phyloP scores from a whole-genome alignment of 2,888 invertebrate species.

The Thereva nobilitata region DNA sequence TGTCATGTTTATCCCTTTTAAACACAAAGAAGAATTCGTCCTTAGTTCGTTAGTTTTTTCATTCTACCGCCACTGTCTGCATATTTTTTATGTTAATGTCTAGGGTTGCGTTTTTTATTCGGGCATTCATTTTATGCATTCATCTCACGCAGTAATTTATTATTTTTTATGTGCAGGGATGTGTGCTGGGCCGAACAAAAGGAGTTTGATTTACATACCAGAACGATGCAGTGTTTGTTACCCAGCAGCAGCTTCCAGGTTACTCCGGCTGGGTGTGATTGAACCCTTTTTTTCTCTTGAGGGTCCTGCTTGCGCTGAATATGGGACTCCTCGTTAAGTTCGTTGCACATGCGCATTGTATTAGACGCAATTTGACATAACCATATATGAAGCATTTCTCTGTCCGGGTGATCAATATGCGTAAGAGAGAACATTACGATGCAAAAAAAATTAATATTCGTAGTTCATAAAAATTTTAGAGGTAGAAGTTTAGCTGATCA shows the following conservation, averaged over 20 bases:
- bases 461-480: conserved; percentile 44
- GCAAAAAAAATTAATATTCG: conserved; percentile 43
- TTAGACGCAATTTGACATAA: background rate
- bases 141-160: conserved; percentile 57
- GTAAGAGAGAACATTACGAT: conserved; percentile 40
- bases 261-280: conserved; percentile 37
- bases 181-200: conserved; percentile 48
- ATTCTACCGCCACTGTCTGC: conserved; percentile 40
- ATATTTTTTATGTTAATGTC: conserved; percentile 45
- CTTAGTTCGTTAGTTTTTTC: conserved; percentile 39
- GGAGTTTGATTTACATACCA: conserved; percentile 59
- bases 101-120: conserved; percentile 47
- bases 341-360: conserved; percentile 26
- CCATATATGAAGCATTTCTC: background rate
- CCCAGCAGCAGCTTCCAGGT: conserved; percentile 35
- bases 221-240: conserved; percentile 52
- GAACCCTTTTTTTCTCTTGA: conserved; percentile 39
- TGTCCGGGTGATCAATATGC: conserved; percentile 33
- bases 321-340: conserved; percentile 25
- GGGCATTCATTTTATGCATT: conserved; percentile 51
- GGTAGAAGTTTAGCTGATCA: conserved; percentile 4
- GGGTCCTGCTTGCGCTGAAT: conserved; percentile 28
- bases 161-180: conserved; percentile 52
- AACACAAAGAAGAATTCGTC: conserved; percentile 42
- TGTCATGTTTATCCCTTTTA: conserved; percentile 58